Conservation (phyloP, 2,113 vertebrate genomes). For the Nannobrachium achirus region DNA sequence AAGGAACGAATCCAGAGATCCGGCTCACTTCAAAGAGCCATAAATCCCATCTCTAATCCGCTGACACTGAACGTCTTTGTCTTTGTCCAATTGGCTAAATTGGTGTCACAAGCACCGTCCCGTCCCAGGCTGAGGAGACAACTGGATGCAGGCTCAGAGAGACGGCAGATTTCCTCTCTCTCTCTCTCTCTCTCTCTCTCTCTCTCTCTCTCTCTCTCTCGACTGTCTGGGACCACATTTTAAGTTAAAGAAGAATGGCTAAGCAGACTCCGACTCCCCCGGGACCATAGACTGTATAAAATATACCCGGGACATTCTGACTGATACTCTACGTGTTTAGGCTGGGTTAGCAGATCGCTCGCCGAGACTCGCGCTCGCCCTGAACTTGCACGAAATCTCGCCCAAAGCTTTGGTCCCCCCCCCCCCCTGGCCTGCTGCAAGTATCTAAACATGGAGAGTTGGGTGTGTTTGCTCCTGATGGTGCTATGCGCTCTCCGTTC, state of each 20-base stretch:
- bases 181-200: too few species aligned
- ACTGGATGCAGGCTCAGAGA: slow-evolving; percentile 18
- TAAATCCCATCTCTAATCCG: slow-evolving; percentile 31
- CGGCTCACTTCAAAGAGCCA: slow-evolving; percentile 35
- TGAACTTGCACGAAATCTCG: too few species aligned
- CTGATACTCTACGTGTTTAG: slow-evolving; percentile 41
- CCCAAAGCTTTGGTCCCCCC: too few species aligned
- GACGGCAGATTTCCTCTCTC: background rate
- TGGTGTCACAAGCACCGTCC: slow-evolving; percentile 68
- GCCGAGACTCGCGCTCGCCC: too few species aligned
- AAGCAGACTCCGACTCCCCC: too few species aligned
- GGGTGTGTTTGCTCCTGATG: slow-evolving; percentile 38
- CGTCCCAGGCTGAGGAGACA: slow-evolving; percentile 8
- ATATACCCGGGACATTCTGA: too few species aligned
- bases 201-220: too few species aligned
- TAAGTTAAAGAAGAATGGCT: slow-evolving; percentile 12
- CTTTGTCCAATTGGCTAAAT: slow-evolving; percentile 52
- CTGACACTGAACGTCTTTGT: slow-evolving; percentile 58
- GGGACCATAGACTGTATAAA: too few species aligned
- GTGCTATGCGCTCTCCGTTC: slow-evolving; percentile 49
- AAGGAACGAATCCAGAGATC: slow-evolving; percentile 45
- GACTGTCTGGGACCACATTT: slow-evolving; percentile 15
- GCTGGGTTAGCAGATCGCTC: too few species aligned
- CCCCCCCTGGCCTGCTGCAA: too few species aligned
- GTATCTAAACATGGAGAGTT: slow-evolving; percentile 55